Conservation (phyloP, 2,113 vertebrate species). For the Apaloderma vittatum region DNA sequence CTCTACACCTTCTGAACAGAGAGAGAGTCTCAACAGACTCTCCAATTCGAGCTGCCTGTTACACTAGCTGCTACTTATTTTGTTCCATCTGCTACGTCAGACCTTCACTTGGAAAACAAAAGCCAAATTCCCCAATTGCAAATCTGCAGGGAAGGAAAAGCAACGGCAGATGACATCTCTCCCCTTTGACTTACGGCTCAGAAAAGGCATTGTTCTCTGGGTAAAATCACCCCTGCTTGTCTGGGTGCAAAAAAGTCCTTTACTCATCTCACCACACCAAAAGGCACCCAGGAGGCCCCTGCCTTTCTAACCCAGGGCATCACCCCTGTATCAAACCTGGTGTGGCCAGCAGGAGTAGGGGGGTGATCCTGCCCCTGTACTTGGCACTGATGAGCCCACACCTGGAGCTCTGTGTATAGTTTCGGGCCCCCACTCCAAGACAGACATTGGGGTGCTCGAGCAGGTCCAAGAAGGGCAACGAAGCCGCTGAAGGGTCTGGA, state of each 20-base stretch:
- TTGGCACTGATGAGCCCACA: no score
- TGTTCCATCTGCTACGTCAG: rapidly evolving
- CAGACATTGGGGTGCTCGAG: no score
- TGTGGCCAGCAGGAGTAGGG: no score
- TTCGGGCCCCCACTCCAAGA: no score
- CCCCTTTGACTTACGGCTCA: background rate
- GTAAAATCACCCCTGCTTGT: background rate
- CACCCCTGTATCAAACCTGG: no score
- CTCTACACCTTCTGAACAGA: background rate
- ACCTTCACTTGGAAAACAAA: background rate
- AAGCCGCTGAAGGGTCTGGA: no score
- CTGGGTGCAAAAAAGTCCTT: background rate
- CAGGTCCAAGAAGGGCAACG: no score
- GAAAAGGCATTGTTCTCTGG: background rate
- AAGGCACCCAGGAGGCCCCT: background rate
- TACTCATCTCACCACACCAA: background rate
- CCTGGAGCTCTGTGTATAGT: no score
- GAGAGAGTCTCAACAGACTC: background rate
- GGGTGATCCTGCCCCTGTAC: no score
- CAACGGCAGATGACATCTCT: background rate
- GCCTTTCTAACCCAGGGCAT: background rate
- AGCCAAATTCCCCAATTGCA: background rate
- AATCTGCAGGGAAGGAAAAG: background rate
- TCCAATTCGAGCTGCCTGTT: background rate
- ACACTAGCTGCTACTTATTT: background rate